These are phyloP conservation scores for Spinibarbus caldwelli DNA, from an alignment of 2,797 vertebrate species.

Conservation along the genomic window DNA sequence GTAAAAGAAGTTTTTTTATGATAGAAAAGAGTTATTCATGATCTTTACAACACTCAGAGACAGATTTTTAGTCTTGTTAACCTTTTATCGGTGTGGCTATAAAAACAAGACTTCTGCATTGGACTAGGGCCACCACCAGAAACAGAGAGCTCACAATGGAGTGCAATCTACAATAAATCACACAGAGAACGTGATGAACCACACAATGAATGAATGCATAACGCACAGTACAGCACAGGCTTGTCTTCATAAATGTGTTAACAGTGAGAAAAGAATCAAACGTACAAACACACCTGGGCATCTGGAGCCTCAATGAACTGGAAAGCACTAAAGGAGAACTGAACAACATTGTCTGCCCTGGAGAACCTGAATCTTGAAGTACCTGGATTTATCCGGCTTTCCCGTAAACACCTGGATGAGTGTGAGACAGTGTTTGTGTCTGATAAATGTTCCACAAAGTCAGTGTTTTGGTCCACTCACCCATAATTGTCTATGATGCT, in stretches of 20 bases:
- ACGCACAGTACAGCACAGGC: background rate
- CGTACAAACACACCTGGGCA: conserved; percentile 61
- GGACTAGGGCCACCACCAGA: conserved; percentile 62
- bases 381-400: conserved; percentile 65
- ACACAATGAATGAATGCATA: background rate
- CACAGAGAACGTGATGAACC: background rate
- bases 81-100: conserved; percentile 60
- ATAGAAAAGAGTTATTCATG: background rate
- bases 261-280: background rate
- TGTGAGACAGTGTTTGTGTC: background rate
- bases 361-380: conserved; percentile 67
- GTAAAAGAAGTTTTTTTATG: background rate
- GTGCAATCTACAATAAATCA: conserved; percentile 64
- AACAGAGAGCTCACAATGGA: conserved; percentile 71
- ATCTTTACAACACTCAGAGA: background rate
- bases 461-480: conserved; percentile 58
- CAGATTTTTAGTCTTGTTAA: conserved; percentile 27
- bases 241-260: background rate
- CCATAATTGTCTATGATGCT: conserved; percentile 75
- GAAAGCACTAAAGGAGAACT: conserved; percentile 73
- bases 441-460: background rate
- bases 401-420: conserved; percentile 72
- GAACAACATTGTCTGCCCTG: conserved; percentile 65
- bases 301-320: conserved; percentile 74
- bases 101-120: conserved; percentile 75